These are phyloP conservation scores for Varecia variegata DNA, from an alignment of 2,797 vertebrate species.

Conservation along the genomic window DNA sequence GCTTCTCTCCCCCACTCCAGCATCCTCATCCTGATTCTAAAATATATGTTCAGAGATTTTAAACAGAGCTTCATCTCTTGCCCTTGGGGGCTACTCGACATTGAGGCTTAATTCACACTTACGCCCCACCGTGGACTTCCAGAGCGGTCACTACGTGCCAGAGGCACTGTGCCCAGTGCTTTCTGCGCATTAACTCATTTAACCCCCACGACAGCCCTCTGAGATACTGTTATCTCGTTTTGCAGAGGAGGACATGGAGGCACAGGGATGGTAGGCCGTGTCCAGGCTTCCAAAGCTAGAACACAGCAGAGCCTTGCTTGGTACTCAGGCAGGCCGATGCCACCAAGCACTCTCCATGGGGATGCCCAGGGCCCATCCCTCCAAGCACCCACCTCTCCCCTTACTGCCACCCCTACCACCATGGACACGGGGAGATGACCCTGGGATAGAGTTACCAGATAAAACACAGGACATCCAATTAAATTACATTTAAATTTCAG, in stretches of 20 bases:
- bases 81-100: not conserved
- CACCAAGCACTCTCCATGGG: not conserved
- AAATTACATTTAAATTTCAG: not conserved
- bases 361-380: not conserved
- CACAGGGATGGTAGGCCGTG: not conserved
- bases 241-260: not conserved
- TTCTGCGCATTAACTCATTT: not conserved
- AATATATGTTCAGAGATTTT: not conserved
- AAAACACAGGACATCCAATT: not conserved
- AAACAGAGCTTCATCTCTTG: not conserved
- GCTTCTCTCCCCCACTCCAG: not conserved
- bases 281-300: not conserved
- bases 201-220: not conserved
- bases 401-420: not conserved
- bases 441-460: not conserved
- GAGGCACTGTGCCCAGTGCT: not conserved
- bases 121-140: not conserved
- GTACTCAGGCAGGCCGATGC: not conserved
- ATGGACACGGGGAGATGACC: not conserved
- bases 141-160: not conserved
- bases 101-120: not conserved
- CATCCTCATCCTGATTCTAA: not conserved
- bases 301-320: not conserved
- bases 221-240: not conserved
- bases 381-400: not conserved